Base-by-base conservation (phyloP, 1,140 invertebrate species). In the Sarcophaga bullata region DNA sequence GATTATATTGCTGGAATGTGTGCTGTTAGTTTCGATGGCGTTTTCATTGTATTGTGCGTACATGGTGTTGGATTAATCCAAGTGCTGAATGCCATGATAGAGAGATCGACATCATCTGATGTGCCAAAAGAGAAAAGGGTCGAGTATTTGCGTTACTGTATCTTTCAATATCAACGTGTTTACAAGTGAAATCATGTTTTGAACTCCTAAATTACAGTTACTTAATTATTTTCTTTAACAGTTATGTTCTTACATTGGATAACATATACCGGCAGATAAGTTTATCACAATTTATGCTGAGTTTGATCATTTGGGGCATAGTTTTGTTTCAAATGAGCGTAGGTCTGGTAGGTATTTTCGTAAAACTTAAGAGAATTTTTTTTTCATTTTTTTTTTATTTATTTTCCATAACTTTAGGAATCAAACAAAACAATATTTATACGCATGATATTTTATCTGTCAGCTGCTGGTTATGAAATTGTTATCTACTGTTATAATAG, bases 401-500 rank as follows among this genome's bases (percentile, higher is more conserved):
- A 6, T 49, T n/a, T 62, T 4, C 4, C 4, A 37, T 4, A 37
- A 37, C 25, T 37, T 3, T 48, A 83, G 82, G 82, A 83, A 49
- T 81, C 78, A 15, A 52, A 80, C 19, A 47, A 52, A 75, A 75
- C 19, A 11, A 81, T 52, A 6, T 47, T 83, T 19, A 62, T 89
- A 15, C 84, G 87, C 46, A 89, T 89, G 88, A 81, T 87, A 47
- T 85, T 89, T 84, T 89, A 86, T 80, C 80, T 89, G 17, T 48
- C 84, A 10, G 86, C 88, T 8, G 76, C 83, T 4, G 86, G 87
- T 80, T 87, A 86, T 82, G 85, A 89, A 84, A 85, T 89, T 80
- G 84, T 86, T 54, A 85, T 89, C 68, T 89, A 88, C 81, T 89
- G 88, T 81, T 89, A 85, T 73, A 89, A 89, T 80, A 87, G 87